phyloP scores from a whole-genome alignment of 2,797 vertebrate species.

The Oreochromis grahami region DNA sequence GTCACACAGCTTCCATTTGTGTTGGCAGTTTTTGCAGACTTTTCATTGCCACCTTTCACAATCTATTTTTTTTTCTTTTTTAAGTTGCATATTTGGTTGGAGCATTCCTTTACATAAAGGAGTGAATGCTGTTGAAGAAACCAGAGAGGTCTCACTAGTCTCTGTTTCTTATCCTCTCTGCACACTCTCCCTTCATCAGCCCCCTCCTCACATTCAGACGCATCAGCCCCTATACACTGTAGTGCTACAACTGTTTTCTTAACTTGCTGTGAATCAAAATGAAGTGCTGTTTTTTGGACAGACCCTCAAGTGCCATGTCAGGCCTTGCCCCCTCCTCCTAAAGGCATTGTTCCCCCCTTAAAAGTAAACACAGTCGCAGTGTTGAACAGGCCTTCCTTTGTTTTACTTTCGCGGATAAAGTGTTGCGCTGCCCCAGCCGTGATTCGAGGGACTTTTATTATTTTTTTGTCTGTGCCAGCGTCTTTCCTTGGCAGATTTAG shows the following conservation, averaged over 20 bases:
- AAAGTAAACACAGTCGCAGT: conserved; percentile 60
- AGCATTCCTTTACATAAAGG: neutral
- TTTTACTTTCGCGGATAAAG: conserved; percentile 61
- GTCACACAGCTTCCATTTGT: neutral
- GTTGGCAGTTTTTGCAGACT: neutral
- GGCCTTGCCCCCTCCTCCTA: conserved; percentile 48
- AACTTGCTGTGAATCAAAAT: conserved; percentile 49
- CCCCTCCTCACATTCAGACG: neutral
- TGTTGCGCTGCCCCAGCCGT: conserved; percentile 21
- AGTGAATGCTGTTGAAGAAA: neutral
- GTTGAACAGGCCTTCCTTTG: conserved; percentile 60
- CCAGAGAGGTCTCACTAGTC: neutral
- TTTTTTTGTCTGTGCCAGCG: conserved; percentile 58
- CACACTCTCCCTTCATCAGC: neutral
- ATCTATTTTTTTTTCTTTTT: neutral
- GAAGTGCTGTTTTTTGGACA: conserved; percentile 38
- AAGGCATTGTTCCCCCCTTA: conserved; percentile 60
- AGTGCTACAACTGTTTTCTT: conserved; percentile 50
- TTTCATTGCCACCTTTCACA: neutral
- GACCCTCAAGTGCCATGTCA: conserved; percentile 57
- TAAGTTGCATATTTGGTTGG: neutral
- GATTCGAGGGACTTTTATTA: conserved; percentile 47
- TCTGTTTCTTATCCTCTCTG: neutral
- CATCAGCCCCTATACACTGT: neutral
- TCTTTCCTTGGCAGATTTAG: conserved; percentile 61